phyloP scores from a whole-genome alignment of 2,113 vertebrate genomes.

The Muntiacus muntjak region DNA sequence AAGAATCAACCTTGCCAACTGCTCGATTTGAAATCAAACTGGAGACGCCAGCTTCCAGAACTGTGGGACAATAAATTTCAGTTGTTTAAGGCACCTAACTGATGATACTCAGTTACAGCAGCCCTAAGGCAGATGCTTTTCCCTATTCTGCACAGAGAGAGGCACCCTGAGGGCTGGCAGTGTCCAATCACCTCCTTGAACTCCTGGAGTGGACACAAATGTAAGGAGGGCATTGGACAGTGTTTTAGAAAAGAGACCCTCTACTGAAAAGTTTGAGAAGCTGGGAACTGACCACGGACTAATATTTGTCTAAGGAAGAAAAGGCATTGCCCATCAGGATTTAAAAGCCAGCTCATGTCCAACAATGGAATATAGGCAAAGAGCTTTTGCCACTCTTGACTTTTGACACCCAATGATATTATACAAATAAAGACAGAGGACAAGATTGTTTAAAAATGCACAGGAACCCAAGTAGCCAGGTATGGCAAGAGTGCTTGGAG shows the following conservation, averaged over 20 bases:
- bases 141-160: background rate
- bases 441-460: background rate
- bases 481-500: background rate
- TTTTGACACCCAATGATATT: background rate
- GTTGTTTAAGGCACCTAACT: background rate
- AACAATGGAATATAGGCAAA: background rate
- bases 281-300: background rate
- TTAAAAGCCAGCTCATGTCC: background rate
- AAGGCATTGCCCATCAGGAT: background rate
- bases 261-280: too few species aligned
- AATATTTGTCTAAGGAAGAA: background rate
- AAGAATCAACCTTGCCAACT: background rate
- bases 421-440: background rate
- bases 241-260: background rate
- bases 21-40: background rate
- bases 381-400: background rate
- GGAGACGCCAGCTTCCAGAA: background rate
- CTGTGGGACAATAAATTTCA: background rate
- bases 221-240: background rate
- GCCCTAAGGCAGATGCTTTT: rapidly evolving
- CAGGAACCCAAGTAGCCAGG: background rate
- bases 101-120: background rate
- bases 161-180: background rate
- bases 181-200: background rate
- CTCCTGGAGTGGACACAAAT: background rate